These are phyloP conservation scores for Drosophila busckii DNA, from an alignment of 1,140 invertebrate genomes.

Conservation along the genomic window DNA sequence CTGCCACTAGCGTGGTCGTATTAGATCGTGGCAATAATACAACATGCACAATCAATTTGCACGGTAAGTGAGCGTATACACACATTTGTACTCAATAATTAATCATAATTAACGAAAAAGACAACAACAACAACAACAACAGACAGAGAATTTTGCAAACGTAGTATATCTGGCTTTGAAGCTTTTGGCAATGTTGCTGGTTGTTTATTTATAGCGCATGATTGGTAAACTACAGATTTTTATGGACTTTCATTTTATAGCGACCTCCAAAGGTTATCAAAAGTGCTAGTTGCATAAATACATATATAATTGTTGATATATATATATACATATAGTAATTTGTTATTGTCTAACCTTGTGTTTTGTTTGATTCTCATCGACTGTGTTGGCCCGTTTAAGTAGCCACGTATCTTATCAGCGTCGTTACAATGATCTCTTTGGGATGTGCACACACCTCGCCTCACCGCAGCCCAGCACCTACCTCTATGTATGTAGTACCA, in stretches of 20 bases:
- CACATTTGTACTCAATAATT: constrained; percentile 42
- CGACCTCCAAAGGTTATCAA: constrained; percentile 64
- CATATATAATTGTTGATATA: constrained; percentile 45
- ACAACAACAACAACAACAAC: constrained; percentile 18
- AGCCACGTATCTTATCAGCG: constrained; percentile 31
- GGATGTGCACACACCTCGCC: constrained; percentile 11
- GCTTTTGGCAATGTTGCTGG: constrained; percentile 43
- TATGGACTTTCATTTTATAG: constrained; percentile 51
- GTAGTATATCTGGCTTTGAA: constrained; percentile 32
- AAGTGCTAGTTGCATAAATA: constrained; percentile 19
- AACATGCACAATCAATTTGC: constrained; percentile 95
- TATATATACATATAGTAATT: background rate
- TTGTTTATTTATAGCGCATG: constrained; percentile 72
- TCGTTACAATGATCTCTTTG: constrained; percentile 24
- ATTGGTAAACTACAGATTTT: constrained; percentile 54
- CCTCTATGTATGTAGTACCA: too few species aligned
- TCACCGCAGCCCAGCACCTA: too few species aligned
- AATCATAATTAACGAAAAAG: constrained; percentile 69
- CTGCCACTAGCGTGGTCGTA: constrained; percentile 93
- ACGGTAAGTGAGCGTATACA: constrained; percentile 84
- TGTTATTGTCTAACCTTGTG: constrained; percentile 8
- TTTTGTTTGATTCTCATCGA: constrained; percentile 3
- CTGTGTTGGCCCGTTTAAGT: constrained; percentile 3
- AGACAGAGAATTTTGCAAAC: constrained; percentile 34
- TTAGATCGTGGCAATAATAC: constrained; percentile 96